These are phyloP conservation scores for Herpetotheres cachinnans DNA, from an alignment of 2,113 vertebrate species.

Conservation along the genomic window DNA sequence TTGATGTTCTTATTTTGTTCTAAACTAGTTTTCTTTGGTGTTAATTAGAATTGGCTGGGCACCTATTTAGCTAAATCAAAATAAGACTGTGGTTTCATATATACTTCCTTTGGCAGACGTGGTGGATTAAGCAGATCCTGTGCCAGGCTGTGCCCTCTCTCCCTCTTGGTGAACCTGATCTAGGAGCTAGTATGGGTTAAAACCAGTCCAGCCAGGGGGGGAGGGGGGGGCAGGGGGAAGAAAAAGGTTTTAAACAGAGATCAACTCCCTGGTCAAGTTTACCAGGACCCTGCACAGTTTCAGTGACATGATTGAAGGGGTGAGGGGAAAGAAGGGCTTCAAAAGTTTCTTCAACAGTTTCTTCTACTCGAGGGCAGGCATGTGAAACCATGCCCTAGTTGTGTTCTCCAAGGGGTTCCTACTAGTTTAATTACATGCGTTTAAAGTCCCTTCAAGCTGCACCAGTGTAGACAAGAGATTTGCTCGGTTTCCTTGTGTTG, in stretches of 20 bases:
- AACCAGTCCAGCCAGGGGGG: not conserved
- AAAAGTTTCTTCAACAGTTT: not conserved
- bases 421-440: conserved; percentile 40
- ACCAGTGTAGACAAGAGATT: not conserved
- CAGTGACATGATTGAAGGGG: not conserved
- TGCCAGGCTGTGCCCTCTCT: conserved; percentile 44
- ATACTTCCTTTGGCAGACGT: conserved; percentile 3
- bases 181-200: not conserved
- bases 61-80: conserved; percentile 43
- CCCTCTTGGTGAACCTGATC: not conserved
- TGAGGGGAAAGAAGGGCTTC: not conserved
- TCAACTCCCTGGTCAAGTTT: not conserved
- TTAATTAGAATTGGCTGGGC: conserved; percentile 42
- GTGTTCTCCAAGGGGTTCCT: conserved; percentile 50
- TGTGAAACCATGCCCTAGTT: conserved; percentile 40
- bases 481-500: not conserved
- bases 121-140: conserved; percentile 11
- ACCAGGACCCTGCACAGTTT: not conserved
- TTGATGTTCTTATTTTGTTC: not conserved
- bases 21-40: conserved; percentile 9
- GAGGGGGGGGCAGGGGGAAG: too few species aligned
- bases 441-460: conserved; percentile 14
- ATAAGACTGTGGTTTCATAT: conserved; percentile 1
- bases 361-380: not conserved
- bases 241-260: not conserved